Base-by-base conservation (phyloP, 1,140 invertebrate genomes). In the Musca domestica region DNA sequence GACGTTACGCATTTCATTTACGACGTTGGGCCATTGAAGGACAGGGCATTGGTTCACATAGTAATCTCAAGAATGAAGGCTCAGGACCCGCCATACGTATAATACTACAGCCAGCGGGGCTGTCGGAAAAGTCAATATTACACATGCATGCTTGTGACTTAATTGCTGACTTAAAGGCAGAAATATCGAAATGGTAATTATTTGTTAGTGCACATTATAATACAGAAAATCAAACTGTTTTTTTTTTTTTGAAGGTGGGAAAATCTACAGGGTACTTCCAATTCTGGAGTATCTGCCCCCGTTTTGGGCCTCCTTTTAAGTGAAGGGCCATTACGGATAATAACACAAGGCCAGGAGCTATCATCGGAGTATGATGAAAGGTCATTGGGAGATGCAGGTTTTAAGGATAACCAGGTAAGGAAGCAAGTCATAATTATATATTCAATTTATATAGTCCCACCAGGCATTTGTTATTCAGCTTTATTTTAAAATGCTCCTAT, bases 331-430 rank as follows among this genome's bases (percentile, higher is more conserved):
- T 89, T 97, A 25, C 83, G 95, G 52, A 95, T 97, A 85, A 96
- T 97, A 54, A 95, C 94, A 0, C 92, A 95, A 78, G 95, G 95
- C 0, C 95, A 96, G 79, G 95, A 98, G 78, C 83, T 98, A 2
- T 94, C 92, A 0, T 90, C 92, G n/a, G 95, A 98, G 71, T 93
- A 92, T 75, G 95, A 98, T 78, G 95, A 97, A 75, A 93, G 95
- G 72, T 92, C 90, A 0, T 80, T 97, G 0, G 88, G 88, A 17
- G 94, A 96, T 81, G 91, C 96, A 83, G 93, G 93, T 27, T 94
- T 97, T 74, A 97, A 96, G 80, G 95, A 97, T 78, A 90, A 90
- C 71, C 88, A 88, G 83, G 70, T 71, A 22, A 20, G 61, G n/a
- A n/a, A n/a, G n/a, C n/a, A n/a, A n/a, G n/a, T n/a, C n/a, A n/a